A percentile compares a stretch with the other conserved stretches of the same genome.
Evolutionary conservation across 2,888 invertebrate genomes (phyloP).

Genomic region (Xanthostigma xanthostigma): DNA sequence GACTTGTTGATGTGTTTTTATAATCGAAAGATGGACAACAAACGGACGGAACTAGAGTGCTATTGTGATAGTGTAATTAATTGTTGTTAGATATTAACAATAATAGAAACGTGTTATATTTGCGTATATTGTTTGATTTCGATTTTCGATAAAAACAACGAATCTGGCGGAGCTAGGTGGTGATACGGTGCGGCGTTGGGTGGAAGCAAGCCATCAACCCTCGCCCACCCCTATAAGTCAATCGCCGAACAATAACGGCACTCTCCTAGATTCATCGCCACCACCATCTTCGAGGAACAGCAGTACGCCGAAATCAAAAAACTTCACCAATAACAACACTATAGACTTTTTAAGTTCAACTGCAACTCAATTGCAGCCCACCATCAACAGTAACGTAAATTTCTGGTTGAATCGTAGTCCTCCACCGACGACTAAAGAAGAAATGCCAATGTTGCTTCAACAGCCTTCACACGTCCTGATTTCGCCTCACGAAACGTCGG

Average conservation of each 20-base stretch:
- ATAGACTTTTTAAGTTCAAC: constrained; percentile 31
- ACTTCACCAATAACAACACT: constrained; percentile 33
- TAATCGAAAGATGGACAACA: too few species aligned
- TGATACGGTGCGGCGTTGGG: constrained; percentile 43
- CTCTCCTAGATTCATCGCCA: constrained; percentile 10
- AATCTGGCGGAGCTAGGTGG: constrained; percentile 45
- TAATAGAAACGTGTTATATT: too few species aligned
- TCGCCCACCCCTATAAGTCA: constrained; percentile 20
- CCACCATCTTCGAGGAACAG: constrained; percentile 9
- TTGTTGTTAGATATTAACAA: too few species aligned
- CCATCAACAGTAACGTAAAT: constrained; percentile 6
- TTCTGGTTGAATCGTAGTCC: constrained; percentile 2
- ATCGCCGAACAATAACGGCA: constrained; percentile 9
- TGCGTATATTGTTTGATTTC: too few species aligned
- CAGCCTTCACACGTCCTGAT: constrained; percentile 30
- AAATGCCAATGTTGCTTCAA: constrained; percentile 48
- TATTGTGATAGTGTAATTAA: too few species aligned
- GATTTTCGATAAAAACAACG: constrained; percentile 18
- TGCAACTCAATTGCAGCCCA: constrained; percentile 7
- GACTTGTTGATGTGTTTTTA: too few species aligned
- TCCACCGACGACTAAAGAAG: constrained; percentile 17
- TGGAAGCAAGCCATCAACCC: constrained; percentile 38
- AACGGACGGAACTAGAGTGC: too few species aligned
- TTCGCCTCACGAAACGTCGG: constrained; percentile 29
- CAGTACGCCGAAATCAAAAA: constrained; percentile 25